phyloP scores from a whole-genome alignment of 2,888 invertebrate species.

The Drosophila acutilabella region DNA sequence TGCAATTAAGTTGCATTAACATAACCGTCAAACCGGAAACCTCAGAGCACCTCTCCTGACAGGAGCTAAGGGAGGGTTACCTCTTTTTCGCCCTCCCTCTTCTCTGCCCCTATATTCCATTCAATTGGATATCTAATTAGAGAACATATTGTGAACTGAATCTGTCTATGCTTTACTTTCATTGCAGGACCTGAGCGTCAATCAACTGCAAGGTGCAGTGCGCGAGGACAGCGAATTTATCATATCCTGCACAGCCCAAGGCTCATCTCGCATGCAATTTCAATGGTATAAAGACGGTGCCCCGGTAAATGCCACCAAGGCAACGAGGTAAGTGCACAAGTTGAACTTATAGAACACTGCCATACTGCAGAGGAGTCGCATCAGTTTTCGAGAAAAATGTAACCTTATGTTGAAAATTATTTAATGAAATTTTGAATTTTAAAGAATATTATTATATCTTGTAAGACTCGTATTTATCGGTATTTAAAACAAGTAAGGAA shows the following conservation, averaged over 20 bases:
- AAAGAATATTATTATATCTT: no score
- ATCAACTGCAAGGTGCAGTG: slow-evolving; percentile 86
- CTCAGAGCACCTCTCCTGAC: slow-evolving; percentile 44
- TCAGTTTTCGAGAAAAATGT: slow-evolving; percentile 6
- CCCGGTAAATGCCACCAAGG: slow-evolving; percentile 90
- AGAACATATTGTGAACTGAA: slow-evolving; percentile 44
- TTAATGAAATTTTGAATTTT: no score
- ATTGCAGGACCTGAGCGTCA: slow-evolving; percentile 86
- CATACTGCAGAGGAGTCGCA: slow-evolving; percentile 6
- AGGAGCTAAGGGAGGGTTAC: slow-evolving; percentile 31
- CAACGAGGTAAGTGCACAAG: slow-evolving; percentile 88
- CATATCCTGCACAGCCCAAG: slow-evolving; percentile 91
- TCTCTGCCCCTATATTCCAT: neutral
- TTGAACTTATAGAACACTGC: neutral
- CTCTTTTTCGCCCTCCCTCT: neutral
- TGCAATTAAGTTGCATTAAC: slow-evolving; percentile 75
- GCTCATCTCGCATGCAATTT: slow-evolving; percentile 90
- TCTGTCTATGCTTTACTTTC: slow-evolving; percentile 26
- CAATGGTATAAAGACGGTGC: slow-evolving; percentile 93
- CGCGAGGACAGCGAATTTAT: slow-evolving; percentile 92
- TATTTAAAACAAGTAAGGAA: no score
- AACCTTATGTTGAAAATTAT: neutral
- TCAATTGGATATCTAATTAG: slow-evolving; percentile 46
- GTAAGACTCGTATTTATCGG: no score
- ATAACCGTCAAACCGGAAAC: slow-evolving; percentile 64